These are phyloP conservation scores for Meriones psammophilus DNA, from an alignment of 2,797 vertebrate species.

Conservation along the genomic window DNA sequence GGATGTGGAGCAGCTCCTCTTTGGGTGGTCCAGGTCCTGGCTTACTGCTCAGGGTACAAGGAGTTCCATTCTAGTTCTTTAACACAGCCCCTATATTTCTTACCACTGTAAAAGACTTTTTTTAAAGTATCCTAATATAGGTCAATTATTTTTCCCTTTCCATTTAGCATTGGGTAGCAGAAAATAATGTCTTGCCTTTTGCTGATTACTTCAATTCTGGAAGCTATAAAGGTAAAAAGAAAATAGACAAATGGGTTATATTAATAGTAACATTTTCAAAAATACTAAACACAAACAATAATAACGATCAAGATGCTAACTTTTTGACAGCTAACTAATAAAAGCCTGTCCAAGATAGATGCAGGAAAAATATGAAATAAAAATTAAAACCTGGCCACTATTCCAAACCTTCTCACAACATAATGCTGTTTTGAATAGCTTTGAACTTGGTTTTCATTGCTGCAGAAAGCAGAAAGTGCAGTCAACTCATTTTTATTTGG, in stretches of 20 bases:
- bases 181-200: constrained; percentile 32
- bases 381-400: background rate
- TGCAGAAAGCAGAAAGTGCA: background rate
- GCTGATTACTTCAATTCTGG: background rate
- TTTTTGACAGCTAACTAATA: background rate
- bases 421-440: background rate
- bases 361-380: background rate
- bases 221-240: background rate
- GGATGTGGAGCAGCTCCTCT: background rate
- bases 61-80: background rate
- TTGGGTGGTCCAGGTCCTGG: background rate
- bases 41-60: constrained; percentile 8
- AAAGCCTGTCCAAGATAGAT: background rate
- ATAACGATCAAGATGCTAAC: background rate
- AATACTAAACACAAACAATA: background rate
- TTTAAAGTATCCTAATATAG: background rate
- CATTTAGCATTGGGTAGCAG: background rate
- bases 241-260: background rate
- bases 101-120: background rate
- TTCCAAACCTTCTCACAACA: background rate
- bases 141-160: constrained; percentile 15
- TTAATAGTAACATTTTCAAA: background rate
- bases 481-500: background rate
- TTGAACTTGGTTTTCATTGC: background rate
- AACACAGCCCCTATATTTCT: background rate